A percentile compares a stretch with the other conserved stretches of the same genome.
Conservation (phyloP, 2,113 vertebrate genomes). For the Burhinus oedicnemus region DNA sequence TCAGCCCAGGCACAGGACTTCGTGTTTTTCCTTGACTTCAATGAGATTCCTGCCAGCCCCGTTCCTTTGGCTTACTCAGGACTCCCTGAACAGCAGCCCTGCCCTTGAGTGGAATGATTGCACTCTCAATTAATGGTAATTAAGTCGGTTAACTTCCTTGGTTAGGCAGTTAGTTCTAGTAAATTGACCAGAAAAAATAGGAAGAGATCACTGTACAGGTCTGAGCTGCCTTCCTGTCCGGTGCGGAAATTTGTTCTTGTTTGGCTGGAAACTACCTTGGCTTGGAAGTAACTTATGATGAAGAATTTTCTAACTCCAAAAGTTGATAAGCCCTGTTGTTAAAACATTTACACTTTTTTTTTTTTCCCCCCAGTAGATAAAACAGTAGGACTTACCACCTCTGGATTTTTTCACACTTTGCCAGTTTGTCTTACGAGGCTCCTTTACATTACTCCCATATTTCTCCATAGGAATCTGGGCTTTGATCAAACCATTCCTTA, state of each 20-base stretch:
- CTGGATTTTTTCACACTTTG: background rate
- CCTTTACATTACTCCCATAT: background rate
- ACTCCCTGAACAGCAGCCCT: background rate
- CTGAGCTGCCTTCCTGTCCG: background rate
- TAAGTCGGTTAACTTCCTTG: background rate
- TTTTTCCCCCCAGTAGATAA: background rate
- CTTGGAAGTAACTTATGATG: background rate
- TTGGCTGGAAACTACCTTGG: background rate
- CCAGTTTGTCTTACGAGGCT: background rate
- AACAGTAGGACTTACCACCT: background rate
- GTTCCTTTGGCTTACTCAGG: background rate
- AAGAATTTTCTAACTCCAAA: background rate
- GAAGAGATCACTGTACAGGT: accelerated
- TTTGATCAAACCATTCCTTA: background rate
- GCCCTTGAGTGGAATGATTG: background rate
- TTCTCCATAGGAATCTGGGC: background rate
- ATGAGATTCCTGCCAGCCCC: background rate
- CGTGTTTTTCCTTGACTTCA: background rate
- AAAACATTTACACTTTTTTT: background rate
- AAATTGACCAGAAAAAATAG: background rate
- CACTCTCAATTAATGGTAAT: background rate
- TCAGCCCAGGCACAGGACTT: background rate
- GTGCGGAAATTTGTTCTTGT: background rate
- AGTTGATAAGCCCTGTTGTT: background rate
- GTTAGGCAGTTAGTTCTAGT: background rate